Percentiles rank a stretch among this genome's conserved stretches.
Evolutionary conservation across 1,140 invertebrate genomes (phyloP).

Genomic region (Oryctes rhinoceros): DNA sequence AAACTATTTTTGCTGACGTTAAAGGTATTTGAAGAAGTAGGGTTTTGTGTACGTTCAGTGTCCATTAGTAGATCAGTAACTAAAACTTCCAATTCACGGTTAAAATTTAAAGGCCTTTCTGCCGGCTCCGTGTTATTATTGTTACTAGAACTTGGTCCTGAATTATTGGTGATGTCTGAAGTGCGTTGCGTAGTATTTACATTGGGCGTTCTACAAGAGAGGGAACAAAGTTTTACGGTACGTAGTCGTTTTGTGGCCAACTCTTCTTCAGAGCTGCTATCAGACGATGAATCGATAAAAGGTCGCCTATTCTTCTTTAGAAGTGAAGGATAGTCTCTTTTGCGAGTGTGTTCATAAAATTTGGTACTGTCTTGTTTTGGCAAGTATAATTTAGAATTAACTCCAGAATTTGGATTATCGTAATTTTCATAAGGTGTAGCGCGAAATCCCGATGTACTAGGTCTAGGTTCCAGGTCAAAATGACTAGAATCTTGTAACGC

Average conservation of each 20-base stretch:
- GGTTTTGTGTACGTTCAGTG: not conserved
- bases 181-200: not conserved
- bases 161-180: not conserved
- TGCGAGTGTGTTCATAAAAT: constrained; percentile 35
- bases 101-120: constrained; percentile 31
- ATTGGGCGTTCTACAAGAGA: constrained; percentile 11
- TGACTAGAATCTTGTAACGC: not conserved
- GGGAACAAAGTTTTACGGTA: not conserved
- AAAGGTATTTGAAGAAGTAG: not conserved
- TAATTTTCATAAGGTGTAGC: not conserved
- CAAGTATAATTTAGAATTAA: not conserved
- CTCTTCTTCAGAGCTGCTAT: constrained; percentile 56
- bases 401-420: not conserved
- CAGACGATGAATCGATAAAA: constrained; percentile 52
- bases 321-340: constrained; percentile 52
- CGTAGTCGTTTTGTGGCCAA: constrained; percentile 33
- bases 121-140: not conserved
- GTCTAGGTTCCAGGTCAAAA: not conserved
- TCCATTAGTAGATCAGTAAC: constrained; percentile 30
- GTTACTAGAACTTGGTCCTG: not conserved
- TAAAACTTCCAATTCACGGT: constrained; percentile 25
- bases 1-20: not conserved
- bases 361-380: not conserved
- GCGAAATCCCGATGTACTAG: constrained; percentile 26
- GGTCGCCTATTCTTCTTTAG: constrained; percentile 48